These are phyloP conservation scores for Melanostigma gelatinosum DNA, from an alignment of 2,113 vertebrate species.

Conservation along the genomic window DNA sequence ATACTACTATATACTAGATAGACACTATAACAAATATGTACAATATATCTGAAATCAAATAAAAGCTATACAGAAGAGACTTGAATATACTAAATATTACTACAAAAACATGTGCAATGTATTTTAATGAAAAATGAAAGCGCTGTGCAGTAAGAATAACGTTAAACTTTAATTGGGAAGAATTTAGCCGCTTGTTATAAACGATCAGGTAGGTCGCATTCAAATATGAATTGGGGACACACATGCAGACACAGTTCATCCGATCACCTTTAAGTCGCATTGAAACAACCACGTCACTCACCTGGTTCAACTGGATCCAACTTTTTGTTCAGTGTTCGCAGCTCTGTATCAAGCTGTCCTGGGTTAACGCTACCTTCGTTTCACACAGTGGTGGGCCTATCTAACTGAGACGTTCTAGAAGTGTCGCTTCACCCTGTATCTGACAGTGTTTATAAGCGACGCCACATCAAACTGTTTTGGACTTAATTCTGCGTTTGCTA, in stretches of 20 bases:
- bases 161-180: neutral
- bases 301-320: neutral
- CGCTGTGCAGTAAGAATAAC: neutral
- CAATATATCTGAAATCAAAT: no score
- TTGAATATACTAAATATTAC: neutral
- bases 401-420: neutral
- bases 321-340: neutral
- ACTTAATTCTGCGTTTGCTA: conserved; percentile 3
- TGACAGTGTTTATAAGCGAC: neutral
- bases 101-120: neutral
- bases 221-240: no score
- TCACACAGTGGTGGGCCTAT: no score
- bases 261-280: no score
- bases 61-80: neutral
- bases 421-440: no score
- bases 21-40: no score
- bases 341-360: neutral
- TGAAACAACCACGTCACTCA: neutral
- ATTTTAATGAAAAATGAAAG: neutral
- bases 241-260: no score
- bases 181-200: neutral
- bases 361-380: no score
- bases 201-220: neutral
- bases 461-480: neutral
- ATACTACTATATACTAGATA: no score